Conservation (phyloP, 2,888 invertebrate species). For the Tromatobia lineatoria region DNA sequence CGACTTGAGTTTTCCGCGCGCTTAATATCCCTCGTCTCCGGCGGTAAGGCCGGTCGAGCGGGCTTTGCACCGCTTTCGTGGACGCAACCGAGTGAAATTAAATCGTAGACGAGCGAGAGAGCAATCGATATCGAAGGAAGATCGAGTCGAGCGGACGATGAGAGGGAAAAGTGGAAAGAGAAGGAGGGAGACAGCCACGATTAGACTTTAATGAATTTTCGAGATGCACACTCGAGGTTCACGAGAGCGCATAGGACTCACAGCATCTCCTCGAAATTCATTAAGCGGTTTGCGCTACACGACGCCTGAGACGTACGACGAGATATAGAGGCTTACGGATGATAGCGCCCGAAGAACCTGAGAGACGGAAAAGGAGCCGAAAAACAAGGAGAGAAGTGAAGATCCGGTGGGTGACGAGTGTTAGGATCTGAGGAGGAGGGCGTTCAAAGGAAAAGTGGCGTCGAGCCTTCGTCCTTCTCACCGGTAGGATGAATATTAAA, state of each 20-base stretch:
- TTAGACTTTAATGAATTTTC: conserved; percentile 75
- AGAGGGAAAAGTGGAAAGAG: conserved; percentile 28
- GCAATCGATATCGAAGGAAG: conserved; percentile 69
- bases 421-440: conserved; percentile 61
- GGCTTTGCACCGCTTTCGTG: conserved; percentile 10
- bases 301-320: conserved; percentile 70
- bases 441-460: conserved; percentile 71
- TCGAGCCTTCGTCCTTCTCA: conserved; percentile 42
- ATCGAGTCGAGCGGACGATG: conserved; percentile 55
- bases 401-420: conserved; percentile 64
- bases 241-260: conserved; percentile 47
- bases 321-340: conserved; percentile 30
- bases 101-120: conserved; percentile 52
- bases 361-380: conserved; percentile 49
- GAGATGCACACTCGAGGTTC: conserved; percentile 58
- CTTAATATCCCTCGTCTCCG: conserved; percentile 58
- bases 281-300: conserved; percentile 74
- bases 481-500: conserved; percentile 77
- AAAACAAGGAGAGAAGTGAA: conserved; percentile 52
- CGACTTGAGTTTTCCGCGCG: conserved; percentile 55
- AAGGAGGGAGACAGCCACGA: conserved; percentile 51
- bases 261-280: conserved; percentile 75
- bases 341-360: conserved; percentile 50
- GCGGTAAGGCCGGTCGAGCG: conserved; percentile 22
- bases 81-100: conserved; percentile 69